These are phyloP conservation scores for Hesperophylax magnus DNA, from an alignment of 1,140 invertebrate genomes.

Conservation along the genomic window DNA sequence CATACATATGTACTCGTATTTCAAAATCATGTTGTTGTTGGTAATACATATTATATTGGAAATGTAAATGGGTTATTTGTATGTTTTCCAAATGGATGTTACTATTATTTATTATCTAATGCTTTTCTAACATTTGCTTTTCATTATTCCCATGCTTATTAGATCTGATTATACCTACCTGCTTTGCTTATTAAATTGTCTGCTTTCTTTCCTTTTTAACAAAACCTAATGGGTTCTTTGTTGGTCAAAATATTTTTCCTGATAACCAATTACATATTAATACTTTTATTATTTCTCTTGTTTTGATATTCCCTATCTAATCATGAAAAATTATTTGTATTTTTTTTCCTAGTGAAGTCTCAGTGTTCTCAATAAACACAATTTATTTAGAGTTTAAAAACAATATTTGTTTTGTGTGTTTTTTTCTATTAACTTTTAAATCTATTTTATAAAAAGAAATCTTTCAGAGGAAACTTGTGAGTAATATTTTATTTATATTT, in stretches of 20 bases:
- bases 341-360: background rate
- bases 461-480: background rate
- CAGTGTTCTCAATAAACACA: too few species aligned
- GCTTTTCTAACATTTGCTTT: conserved; percentile 33
- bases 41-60: too few species aligned
- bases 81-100: background rate
- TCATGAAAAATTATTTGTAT: background rate
- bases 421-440: too few species aligned
- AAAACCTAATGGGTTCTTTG: conserved; percentile 12
- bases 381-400: too few species aligned
- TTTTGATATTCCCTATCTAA: background rate
- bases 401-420: too few species aligned
- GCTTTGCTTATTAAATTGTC: conserved; percentile 26
- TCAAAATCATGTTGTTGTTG: background rate
- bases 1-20: too few species aligned
- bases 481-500: conserved; percentile 3
- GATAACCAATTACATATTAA: background rate
- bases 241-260: background rate
- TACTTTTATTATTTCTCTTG: background rate
- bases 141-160: background rate
- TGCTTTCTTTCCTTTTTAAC: conserved; percentile 2
- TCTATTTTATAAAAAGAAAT: too few species aligned
- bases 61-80: conserved; percentile 15
- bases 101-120: background rate
- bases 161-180: conserved; percentile 4